Evolutionary conservation across 1,140 invertebrate species (phyloP).

Genomic region (Drosophila aff.): DNA sequence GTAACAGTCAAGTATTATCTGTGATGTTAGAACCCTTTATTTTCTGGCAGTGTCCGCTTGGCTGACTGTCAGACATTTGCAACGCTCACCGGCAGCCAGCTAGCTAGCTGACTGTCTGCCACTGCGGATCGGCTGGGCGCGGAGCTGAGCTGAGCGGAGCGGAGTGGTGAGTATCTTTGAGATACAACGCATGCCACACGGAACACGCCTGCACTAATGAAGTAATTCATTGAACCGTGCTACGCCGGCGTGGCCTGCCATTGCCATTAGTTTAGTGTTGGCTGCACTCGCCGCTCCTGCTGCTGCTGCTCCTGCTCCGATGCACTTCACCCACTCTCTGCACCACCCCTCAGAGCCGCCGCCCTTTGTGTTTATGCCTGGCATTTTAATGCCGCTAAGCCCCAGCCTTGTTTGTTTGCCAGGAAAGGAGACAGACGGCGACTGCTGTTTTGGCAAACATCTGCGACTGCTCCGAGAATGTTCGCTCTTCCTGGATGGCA

Average conservation of each 20-base stretch:
- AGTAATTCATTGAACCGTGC: constrained; percentile 84
- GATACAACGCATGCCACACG: constrained; percentile 73
- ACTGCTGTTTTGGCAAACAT: constrained; percentile 57
- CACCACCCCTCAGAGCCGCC: constrained; percentile 6
- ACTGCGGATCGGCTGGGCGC: constrained; percentile 12
- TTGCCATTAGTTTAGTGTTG: constrained; percentile 75
- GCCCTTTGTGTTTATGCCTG: constrained; percentile 28
- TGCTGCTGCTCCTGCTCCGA: constrained; percentile 7
- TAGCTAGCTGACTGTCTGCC: constrained; percentile 26
- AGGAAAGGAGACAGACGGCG: constrained; percentile 5
- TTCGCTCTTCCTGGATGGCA: constrained; percentile 63
- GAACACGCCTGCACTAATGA: constrained; percentile 81
- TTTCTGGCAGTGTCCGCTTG: constrained; percentile 13
- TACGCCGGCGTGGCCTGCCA: constrained; percentile 54
- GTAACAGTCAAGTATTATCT: no score
- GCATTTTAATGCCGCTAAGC: constrained; percentile 29
- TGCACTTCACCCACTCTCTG: constrained; percentile 30
- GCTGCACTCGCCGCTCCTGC: constrained; percentile 28
- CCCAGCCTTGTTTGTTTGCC: constrained; percentile 12
- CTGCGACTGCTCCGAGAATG: constrained; percentile 22
- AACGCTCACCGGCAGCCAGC: constrained; percentile 17
- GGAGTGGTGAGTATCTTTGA: constrained; percentile 62
- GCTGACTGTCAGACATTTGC: constrained; percentile 34
- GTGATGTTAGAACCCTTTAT: not conserved
- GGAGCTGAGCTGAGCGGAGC: constrained; percentile 54